Base-by-base conservation (phyloP, 2,797 vertebrate species). In the Peromyscus attwateri region DNA sequence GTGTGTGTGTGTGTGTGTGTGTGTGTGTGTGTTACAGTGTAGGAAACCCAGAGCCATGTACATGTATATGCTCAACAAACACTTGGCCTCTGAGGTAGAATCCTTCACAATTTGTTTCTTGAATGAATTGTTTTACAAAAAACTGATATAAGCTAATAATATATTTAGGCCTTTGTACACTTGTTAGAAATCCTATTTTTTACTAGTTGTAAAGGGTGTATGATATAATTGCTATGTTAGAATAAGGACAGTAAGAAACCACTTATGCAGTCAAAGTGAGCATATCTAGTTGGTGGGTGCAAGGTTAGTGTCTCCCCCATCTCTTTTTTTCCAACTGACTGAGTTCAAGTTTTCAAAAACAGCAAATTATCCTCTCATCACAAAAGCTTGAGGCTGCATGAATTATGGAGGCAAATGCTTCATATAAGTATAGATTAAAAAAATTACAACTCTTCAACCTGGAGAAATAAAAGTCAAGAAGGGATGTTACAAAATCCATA, bases 401-500 rank as follows among this genome's bases (percentile, higher is more conserved):
- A 97, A 92, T 97, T 97, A 97, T 84, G 60, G 96, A 97, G n/a
- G 17, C 9, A 97, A 88, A 83, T 84, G 34, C 29, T 92, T 75
- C 89, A 62, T 87, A 6, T 91, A 87, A 95, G 80, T 82, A 84
- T 71, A 89, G 37, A 89, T 89, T 96, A 76, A 92, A 75, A 89
- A 92, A 88, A 89, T 75, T 73, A 91, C 87, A 97, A 93, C 87
- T 87, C 82, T 97, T 96, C 93, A 95, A 84, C 79, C 85, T 82
- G 60, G 21, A 97, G 92, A 97, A 91, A 97, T 97, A 95, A 97
- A 96, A 97, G 70, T 93, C 79, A 96, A 96, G 89, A 97, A 95
- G 82, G 43, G 46, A 96, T 95, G 55, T 84, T 84, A 92, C 87
- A 95, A 95, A 95, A 89, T 96, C 66, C 89, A 96, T 98, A 96